Conservation (phyloP, 2,797 vertebrate genomes). For the Tenualosa thibaudeaui region DNA sequence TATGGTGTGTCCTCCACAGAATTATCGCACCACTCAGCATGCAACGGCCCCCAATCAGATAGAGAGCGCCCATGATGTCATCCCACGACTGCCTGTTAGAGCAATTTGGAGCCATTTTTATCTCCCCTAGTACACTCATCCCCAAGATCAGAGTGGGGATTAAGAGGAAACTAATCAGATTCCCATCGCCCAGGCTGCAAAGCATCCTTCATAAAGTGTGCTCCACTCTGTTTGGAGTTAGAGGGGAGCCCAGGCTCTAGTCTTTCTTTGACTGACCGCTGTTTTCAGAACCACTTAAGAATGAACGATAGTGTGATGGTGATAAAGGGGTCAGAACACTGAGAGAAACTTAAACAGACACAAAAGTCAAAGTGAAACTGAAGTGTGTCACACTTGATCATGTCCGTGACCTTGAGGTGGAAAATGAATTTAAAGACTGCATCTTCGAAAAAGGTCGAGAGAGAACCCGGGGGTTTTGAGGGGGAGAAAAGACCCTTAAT, state of each 20-base stretch:
- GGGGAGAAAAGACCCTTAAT: not conserved
- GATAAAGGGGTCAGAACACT: not conserved
- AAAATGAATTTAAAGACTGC: not conserved
- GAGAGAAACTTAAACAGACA: not conserved
- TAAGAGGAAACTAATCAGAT: not conserved
- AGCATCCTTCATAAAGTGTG: not conserved
- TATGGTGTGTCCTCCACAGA: conserved; percentile 7
- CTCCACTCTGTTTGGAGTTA: not conserved
- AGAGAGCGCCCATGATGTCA: conserved; percentile 5
- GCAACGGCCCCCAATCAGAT: not conserved
- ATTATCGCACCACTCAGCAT: not conserved
- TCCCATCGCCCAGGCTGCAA: not conserved
- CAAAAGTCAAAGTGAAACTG: not conserved
- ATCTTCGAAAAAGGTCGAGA: not conserved
- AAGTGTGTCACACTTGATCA: not conserved
- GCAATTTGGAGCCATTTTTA: conserved; percentile 17
- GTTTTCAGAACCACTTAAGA: not conserved
- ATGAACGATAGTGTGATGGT: not conserved
- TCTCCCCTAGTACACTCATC: not conserved
- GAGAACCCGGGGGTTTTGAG: not conserved
- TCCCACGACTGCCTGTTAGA: not conserved
- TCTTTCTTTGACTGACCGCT: not conserved
- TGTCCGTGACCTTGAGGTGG: not conserved
- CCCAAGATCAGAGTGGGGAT: conserved; percentile 14
- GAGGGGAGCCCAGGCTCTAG: not conserved